Evolutionary conservation across 2,888 invertebrate genomes (phyloP).

Genomic region (Ditula angustiorana): DNA sequence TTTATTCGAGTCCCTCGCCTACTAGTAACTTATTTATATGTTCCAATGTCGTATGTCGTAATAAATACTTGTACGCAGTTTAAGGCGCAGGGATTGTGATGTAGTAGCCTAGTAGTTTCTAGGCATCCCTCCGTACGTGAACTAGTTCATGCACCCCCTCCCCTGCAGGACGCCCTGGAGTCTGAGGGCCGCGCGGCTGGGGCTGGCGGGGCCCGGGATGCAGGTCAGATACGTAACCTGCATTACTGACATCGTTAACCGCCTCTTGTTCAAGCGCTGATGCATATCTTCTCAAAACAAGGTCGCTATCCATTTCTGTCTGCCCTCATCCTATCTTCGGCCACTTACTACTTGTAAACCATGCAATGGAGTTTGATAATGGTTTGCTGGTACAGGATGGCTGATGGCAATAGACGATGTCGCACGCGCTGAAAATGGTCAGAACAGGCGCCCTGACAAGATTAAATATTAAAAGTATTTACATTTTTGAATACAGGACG

Average conservation of each 20-base stretch:
- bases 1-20: neutral
- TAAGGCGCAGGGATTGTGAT: neutral
- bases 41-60: neutral
- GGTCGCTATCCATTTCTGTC: no score
- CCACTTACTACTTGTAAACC: no score
- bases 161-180: constrained; percentile 15
- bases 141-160: constrained; percentile 24
- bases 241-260: constrained; percentile 14
- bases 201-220: neutral
- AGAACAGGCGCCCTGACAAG: no score
- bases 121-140: constrained; percentile 7
- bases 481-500: no score
- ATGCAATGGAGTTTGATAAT: no score
- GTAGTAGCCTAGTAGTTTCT: neutral
- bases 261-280: constrained; percentile 20
- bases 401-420: no score
- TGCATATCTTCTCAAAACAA: no score
- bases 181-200: neutral
- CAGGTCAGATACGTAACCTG: constrained; percentile 3
- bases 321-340: no score
- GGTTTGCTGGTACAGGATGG: no score
- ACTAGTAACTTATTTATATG: neutral
- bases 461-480: no score
- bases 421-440: no score
- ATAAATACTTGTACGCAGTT: neutral